Evolutionary conservation across 1,140 invertebrate species (phyloP), one percentile per base, ranked within the genome.

Genomic region (Drosophila persimilis): DNA sequence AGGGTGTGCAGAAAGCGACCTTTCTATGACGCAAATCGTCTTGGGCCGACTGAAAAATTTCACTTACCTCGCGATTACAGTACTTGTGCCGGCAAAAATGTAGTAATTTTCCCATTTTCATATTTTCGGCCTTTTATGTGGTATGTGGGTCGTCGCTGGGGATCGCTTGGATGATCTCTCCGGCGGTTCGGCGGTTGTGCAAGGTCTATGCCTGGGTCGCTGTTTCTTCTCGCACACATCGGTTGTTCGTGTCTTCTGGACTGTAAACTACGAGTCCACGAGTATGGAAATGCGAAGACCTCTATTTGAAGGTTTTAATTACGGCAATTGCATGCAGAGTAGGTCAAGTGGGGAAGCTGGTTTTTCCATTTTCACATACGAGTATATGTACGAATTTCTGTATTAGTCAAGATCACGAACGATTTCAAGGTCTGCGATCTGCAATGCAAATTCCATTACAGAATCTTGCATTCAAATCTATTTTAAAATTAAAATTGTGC

Each of bases 1-100:
- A 88, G 66, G 59, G 75, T 88, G 79, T 72, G 76, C 83, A 88
- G 84, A 89, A 88, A 88, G 83, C 83, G 63, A 88, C 78, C 83
- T 75, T 70, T 76, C 20, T 11, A 29, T 59, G 50, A 54, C 26
- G 24, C 62, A 75, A 67, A 75, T 43, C 35, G 51, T 31, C 24
- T 48, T 29, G 13, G 39, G 48, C 7, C 47, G 66, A 39, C 22
- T 51, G 50, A 59, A 55, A 61, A 66, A 88, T 88, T 88, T 88
- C 83, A 88, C 75, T 88, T 88, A 77, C 45, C 64, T 65, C 31
- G 56, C 66, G 64, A 70, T 69, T 69, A 70, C 50, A 52, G 26
- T 47, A 52, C 11, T 69, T 52, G 65, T 69, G 48, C 52, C 45
- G 60, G 35, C 51, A 73, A 71, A 86, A 81, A 85, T 86, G 60